Conservation (phyloP, 2,797 vertebrate species). For the Rhynchonycteris naso region DNA sequence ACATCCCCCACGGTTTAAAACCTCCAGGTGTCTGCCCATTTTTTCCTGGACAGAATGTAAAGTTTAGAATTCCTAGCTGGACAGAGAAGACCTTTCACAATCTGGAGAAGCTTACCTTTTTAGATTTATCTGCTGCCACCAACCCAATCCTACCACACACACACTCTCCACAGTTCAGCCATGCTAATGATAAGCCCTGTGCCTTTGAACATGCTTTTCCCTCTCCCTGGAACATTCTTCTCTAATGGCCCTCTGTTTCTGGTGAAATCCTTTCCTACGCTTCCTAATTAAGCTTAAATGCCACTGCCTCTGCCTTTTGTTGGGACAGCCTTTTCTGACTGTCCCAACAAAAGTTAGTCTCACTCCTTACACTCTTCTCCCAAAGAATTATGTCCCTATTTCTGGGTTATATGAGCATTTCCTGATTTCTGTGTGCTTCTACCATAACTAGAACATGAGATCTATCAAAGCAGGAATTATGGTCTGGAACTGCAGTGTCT, state of each 20-base stretch:
- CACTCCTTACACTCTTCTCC: neutral
- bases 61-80: neutral
- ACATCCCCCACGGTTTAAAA: neutral
- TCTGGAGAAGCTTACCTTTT: neutral
- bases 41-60: neutral
- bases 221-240: neutral
- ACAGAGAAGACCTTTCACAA: neutral
- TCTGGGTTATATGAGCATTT: neutral
- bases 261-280: neutral
- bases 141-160: neutral
- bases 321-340: neutral
- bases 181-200: neutral
- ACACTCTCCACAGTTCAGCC: neutral
- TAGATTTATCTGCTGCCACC: neutral
- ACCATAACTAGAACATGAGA: neutral
- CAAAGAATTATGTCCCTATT: neutral
- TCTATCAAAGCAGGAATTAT: neutral
- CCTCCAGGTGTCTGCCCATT: neutral
- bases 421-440: neutral
- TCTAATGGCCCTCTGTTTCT: neutral
- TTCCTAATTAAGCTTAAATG: neutral
- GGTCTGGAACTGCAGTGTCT: neutral
- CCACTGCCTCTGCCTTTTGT: neutral
- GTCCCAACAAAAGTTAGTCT: neutral
- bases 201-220: neutral